These are phyloP conservation scores for Caenorhabditis drosophilae DNA, from an alignment of 2,888 invertebrate genomes.

Conservation along the genomic window DNA sequence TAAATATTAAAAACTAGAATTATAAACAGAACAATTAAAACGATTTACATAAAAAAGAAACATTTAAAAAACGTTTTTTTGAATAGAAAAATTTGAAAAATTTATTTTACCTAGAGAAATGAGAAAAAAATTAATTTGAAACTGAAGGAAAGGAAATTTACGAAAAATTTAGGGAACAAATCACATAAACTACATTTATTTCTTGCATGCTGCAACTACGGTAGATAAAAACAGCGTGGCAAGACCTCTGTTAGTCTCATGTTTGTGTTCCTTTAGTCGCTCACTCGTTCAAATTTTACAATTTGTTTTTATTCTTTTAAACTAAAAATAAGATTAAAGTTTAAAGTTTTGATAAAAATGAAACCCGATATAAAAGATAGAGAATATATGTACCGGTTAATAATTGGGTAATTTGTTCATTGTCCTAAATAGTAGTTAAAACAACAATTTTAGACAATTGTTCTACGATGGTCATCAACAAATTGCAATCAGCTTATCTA, in stretches of 20 bases:
- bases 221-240: background rate
- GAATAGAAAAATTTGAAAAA: too few species aligned
- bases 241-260: too few species aligned
- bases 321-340: too few species aligned
- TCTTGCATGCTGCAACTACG: background rate
- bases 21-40: constrained; percentile 6
- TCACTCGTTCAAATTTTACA: too few species aligned
- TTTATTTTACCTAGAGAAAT: too few species aligned
- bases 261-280: too few species aligned
- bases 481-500: constrained; percentile 84
- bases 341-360: too few species aligned
- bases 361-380: constrained; percentile 80
- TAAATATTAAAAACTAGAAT: constrained; percentile 1
- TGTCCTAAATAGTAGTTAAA: background rate
- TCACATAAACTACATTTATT: background rate
- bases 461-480: constrained; percentile 95
- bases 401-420: constrained; percentile 79
- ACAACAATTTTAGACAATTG: constrained; percentile 79
- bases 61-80: too few species aligned
- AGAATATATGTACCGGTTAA: constrained; percentile 85
- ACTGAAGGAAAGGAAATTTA: too few species aligned
- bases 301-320: too few species aligned
- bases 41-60: too few species aligned
- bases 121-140: too few species aligned
- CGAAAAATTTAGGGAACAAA: constrained; percentile 3